Evolutionary conservation across 2,113 vertebrate species (phyloP).

Genomic region (Gallinago undulata): DNA sequence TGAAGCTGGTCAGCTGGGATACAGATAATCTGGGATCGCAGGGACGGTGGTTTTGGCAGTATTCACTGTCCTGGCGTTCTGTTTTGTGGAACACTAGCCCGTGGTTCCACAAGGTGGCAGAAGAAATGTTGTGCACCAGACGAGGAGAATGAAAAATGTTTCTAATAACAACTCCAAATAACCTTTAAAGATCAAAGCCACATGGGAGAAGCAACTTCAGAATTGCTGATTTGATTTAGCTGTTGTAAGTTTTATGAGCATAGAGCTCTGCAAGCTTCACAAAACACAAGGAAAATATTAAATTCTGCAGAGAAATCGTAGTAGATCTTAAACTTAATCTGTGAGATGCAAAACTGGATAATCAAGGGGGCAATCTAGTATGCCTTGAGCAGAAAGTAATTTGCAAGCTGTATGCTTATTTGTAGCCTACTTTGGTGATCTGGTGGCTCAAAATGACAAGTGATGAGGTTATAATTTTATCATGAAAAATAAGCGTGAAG

Average conservation of each 20-base stretch:
- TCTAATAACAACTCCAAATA: conserved; percentile 70
- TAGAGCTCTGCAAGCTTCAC: conserved; percentile 11
- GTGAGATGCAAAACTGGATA: neutral
- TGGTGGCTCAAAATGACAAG: neutral
- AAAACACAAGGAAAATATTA: conserved; percentile 22
- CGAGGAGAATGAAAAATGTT: conserved; percentile 65
- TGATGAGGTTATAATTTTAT: neutral
- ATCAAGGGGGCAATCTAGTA: neutral
- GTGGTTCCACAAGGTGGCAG: conserved; percentile 66
- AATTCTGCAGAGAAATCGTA: conserved; percentile 26
- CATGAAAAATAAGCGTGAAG: neutral
- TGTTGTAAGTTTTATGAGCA: conserved; percentile 37
- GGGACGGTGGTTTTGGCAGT: neutral
- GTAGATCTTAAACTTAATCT: neutral
- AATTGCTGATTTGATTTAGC: conserved; percentile 57
- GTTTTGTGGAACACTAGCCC: neutral
- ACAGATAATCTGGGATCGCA: neutral
- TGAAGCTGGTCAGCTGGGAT: neutral
- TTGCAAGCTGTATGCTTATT: neutral
- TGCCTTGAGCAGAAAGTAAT: conserved; percentile 6
- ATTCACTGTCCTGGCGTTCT: neutral
- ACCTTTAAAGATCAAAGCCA: conserved; percentile 71
- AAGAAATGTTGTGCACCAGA: neutral
- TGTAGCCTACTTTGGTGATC: neutral
- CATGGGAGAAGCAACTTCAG: conserved; percentile 41